Base-by-base conservation (phyloP, 2,888 invertebrate genomes). In the Mythimna vitellina region DNA sequence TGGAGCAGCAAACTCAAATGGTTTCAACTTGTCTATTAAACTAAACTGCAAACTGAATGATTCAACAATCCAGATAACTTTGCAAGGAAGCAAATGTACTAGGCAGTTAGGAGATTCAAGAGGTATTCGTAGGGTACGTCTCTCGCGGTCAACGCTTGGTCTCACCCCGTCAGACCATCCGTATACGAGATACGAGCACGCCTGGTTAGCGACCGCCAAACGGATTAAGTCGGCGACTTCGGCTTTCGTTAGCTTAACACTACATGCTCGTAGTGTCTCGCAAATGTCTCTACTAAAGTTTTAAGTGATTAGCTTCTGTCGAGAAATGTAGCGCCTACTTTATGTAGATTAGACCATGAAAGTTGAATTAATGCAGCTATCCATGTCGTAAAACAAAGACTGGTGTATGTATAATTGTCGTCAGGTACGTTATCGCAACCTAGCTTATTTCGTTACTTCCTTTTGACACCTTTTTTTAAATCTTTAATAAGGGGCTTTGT, bases 221-320 rank as follows among this genome's bases (percentile, higher is more conserved):
- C 72, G 83, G 86, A 83, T 84, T 84, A 86, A 81, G 71, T 70
- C 60, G 42, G 64, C 56, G 73, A 86, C 78, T 84, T 81, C 53
- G 73, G 75, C 75, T 81, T 81, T 72, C n/a, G 9, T 51, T 70
- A 74, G 80, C 86, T 83, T 85, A 84, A 63, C 70, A 75, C 69
- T 69, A 58, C 63, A 66, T 58, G 14, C 65, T 60, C 62, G 38
- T 62, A 67, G 42, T 63, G 60, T 66, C 73, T 68, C 54, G 35
- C 46, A 74, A 65, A 67, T 63, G 62, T 75, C 62, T 70, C 57
- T 22, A 46, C 22, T 57, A 70, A 73, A 83, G 66, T 74, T 80
- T 74, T 56, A 80, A 73, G 74, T 83, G 70, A 80, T 83, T 73
- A 76, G 38, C 65, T 66, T 57, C 3, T 14, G 63, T 49, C 56